Percentiles rank a stretch among this genome's conserved stretches.
These are phyloP conservation scores for Drosophila busckii DNA, from an alignment of 1,140 invertebrate genomes.

Conservation along the genomic window DNA sequence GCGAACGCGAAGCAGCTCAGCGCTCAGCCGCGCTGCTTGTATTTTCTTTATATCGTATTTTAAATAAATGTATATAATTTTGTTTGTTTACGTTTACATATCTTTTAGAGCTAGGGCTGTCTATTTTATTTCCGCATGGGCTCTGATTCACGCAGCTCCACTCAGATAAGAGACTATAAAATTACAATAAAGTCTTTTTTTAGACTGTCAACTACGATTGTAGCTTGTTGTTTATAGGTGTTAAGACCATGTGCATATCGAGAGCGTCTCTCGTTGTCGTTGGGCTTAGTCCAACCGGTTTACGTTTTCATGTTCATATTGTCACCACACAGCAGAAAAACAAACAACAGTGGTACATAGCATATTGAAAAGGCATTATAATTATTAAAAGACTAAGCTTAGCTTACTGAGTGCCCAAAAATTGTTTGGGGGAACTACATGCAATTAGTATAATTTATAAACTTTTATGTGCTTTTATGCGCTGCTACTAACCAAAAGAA, in stretches of 20 bases:
- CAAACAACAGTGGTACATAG: constrained; percentile 61
- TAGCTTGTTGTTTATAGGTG: too few species aligned
- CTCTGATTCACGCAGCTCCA: too few species aligned
- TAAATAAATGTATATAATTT: constrained; percentile 14
- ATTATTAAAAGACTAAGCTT: not conserved
- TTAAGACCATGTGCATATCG: constrained; percentile 42
- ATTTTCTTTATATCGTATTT: not conserved
- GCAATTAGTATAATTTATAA: too few species aligned
- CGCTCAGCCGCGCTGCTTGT: too few species aligned
- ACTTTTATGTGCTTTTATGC: too few species aligned
- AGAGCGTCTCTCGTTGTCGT: constrained; percentile 17
- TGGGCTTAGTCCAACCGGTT: constrained; percentile 43
- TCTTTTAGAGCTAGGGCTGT: not conserved
- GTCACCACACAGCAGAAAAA: constrained; percentile 40
- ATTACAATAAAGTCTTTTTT: too few species aligned
- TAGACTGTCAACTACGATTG: too few species aligned
- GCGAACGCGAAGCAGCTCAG: too few species aligned
- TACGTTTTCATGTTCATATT: constrained; percentile 34
- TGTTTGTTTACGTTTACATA: constrained; percentile 9
- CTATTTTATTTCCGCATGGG: constrained; percentile 8
- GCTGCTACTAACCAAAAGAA: constrained; percentile 60
- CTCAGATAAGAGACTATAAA: too few species aligned
- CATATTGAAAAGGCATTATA: not conserved
- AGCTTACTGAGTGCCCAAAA: not conserved
- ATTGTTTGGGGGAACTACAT: too few species aligned